Evolutionary conservation across 2,113 vertebrate genomes (phyloP), one percentile per base, ranked within the genome.

Genomic region (Pomatostomus ruficeps): DNA sequence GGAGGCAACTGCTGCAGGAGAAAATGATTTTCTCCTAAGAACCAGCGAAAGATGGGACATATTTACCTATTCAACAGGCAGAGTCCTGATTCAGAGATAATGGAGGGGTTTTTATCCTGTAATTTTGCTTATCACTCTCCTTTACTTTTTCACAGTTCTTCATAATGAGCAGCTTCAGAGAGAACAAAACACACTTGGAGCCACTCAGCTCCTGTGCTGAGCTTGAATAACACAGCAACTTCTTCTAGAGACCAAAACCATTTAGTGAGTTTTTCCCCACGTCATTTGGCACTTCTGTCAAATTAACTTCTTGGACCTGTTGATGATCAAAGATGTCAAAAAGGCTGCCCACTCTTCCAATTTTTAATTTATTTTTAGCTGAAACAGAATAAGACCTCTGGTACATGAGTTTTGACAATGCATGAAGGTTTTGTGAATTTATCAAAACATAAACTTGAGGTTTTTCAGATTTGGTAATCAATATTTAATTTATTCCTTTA

Each of bases 401-500:
- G 49, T n/a, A 67, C 11, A 3, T 24, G n/a, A 80, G 10, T 70
- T 91, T 73, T 79, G 42, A 62, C 73, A 46, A 79, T 58, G 46
- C 45, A 21, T 43, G 22, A 46, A 63, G 22, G 11, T 55, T 85
- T 85, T 18, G 36, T n/a, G 46, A 71, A 51, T 80, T 83, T 79
- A 63, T 83, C 1, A 8, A 88, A 91, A 77, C 24, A 70, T 61
- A 45, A 83, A 86, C 14, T 24, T 57, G 20, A 95, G 61, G 62
- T 45, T 84, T 95, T 95, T 93, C 81, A 90, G 75, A n/a, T 88
- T 87, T 61, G 12, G 14, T 58, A 89, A 91, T 85, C 59, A 68
- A 79, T 93, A 88, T 83, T 85, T 61, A 74, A 88, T 87, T 95
- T 95, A 83, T 91, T 95, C 42, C 40, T 80, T n/a, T 48, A 72